Conservation (phyloP, 2,888 invertebrate genomes). For the Oligia fasciuncula region DNA sequence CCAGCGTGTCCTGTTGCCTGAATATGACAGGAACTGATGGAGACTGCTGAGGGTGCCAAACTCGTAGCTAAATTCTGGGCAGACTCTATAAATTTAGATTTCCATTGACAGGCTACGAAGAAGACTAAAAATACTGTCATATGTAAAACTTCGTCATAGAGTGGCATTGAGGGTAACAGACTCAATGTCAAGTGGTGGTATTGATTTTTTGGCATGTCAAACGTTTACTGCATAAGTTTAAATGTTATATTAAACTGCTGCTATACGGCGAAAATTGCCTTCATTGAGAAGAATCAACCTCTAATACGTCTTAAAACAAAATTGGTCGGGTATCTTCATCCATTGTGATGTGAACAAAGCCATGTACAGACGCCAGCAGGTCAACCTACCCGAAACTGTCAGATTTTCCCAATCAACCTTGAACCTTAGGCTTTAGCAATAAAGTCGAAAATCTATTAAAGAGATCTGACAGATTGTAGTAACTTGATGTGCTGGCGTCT, state of each 20-base stretch:
- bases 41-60: not conserved
- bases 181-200: conserved; percentile 36
- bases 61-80: not conserved
- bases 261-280: not conserved
- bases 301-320: conserved; percentile 7
- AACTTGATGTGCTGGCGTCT: too few species aligned
- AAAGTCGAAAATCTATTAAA: too few species aligned
- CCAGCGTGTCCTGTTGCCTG: not conserved
- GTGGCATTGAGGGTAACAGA: conserved; percentile 5
- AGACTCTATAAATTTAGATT: not conserved
- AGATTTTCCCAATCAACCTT: too few species aligned
- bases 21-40: not conserved
- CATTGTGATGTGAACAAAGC: conserved; percentile 44
- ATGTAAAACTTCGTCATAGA: not conserved
- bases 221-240: not conserved
- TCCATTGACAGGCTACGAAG: not conserved
- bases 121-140: not conserved
- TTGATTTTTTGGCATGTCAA: conserved; percentile 34
- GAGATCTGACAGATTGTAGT: too few species aligned
- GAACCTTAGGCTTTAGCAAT: too few species aligned
- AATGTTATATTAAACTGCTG: not conserved
- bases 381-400: too few species aligned
- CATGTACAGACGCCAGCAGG: too few species aligned
- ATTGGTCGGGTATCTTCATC: not conserved
- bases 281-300: not conserved